Evolutionary conservation across 2,888 invertebrate genomes (phyloP), one percentile per base, ranked within the genome.

Genomic region (Idaea dimidiata): DNA sequence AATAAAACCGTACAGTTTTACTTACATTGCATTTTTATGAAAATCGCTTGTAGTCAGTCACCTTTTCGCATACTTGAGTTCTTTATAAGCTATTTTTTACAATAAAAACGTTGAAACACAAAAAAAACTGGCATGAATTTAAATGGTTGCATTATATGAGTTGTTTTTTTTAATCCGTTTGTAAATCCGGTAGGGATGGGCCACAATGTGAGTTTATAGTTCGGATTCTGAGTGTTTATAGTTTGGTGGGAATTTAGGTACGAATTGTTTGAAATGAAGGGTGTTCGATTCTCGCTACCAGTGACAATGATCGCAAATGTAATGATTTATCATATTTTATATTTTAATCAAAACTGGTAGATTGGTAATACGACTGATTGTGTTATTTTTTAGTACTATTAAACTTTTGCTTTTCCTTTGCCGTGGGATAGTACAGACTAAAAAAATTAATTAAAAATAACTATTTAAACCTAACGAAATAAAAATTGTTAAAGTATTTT

Each of bases 71-170:
- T 17, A 56, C 56, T 56, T 17, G 56, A 56, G 56, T 17, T 56
- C 17, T 17, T 17, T 16, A 54, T 6, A 17, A 54, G 54, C 4
- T 54, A 70, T 68, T 67, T 71, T 68, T 67, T 64, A 68, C 62
- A 69, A 67, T 69, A 68, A 71, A 69, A 70, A 69, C 64, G 66
- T 59, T 66, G 18, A 66, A 66, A 72, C 70, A 72, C 67, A 67
- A 66, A 71, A 73, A n/a, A 74, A 76, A 75, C 75, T 68, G 69
- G 70, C 72, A 76, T 78, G 77, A 80, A 80, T 79, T 75, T 74
- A 76, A 76, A 79, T 74, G 71, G 70, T 32, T 65, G 70, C 66
- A 76, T 80, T 77, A 80, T 77, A 80, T 72, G 72, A 72, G 64
- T 73, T 69, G 72, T 69, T 72, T 76, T 74, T 71, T 75, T 73